A percentile compares a stretch with the other conserved stretches of the same genome.
phyloP scores from a whole-genome alignment of 2,113 vertebrate genomes.

The Prietella phreatophila region DNA sequence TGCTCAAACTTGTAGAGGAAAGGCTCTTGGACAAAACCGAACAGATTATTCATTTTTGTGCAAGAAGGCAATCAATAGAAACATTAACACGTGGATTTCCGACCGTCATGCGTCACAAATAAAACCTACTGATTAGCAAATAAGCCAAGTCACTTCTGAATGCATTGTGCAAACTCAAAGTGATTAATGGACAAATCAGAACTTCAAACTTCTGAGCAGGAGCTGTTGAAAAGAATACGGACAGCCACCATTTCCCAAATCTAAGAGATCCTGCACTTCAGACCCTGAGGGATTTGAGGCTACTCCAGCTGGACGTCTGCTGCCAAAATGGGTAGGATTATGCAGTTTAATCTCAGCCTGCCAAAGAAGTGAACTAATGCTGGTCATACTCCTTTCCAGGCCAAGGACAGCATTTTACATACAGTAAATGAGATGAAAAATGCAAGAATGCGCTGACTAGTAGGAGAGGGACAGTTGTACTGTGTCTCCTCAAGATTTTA shows the following conservation, averaged over 20 bases:
- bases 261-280: constrained; percentile 26
- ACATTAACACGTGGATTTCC: constrained; percentile 14
- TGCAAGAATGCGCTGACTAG: neutral
- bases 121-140: neutral
- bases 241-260: neutral
- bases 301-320: constrained; percentile 53
- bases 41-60: neutral
- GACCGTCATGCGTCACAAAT: neutral
- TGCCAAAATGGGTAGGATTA: constrained; percentile 54
- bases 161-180: neutral
- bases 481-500: constrained; percentile 24
- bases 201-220: neutral
- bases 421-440: constrained; percentile 16
- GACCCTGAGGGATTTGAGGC: constrained; percentile 46
- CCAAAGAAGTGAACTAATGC: constrained; percentile 52
- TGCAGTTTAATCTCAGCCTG: constrained; percentile 50
- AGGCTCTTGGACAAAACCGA: neutral
- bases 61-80: constrained; percentile 17
- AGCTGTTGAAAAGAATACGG: neutral
- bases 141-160: neutral
- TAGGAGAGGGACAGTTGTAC: neutral
- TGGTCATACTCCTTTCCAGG: constrained; percentile 38
- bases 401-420: constrained; percentile 33
- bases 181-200: neutral
- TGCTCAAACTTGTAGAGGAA: neutral